phyloP scores from a whole-genome alignment of 1,140 invertebrate genomes.

The Paraescarpia echinospica region DNA sequence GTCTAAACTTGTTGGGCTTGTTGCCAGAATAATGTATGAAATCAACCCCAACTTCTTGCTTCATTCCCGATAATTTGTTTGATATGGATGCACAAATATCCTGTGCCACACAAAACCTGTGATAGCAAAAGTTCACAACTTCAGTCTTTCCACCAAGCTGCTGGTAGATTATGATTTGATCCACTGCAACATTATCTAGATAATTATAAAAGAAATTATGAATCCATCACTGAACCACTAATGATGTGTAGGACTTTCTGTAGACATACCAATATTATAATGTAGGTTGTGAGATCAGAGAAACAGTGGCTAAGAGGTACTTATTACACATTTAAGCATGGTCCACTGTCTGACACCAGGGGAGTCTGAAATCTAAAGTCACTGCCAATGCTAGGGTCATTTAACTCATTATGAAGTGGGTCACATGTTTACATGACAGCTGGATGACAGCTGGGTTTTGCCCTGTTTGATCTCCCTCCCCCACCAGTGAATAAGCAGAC shows the following conservation, averaged over 20 bases:
- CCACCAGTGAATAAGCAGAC: neutral
- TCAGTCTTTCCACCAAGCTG: neutral
- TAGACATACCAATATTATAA: neutral
- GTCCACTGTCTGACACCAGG: neutral
- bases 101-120: neutral
- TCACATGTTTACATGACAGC: neutral
- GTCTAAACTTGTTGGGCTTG: too few relatives aligned
- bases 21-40: too few relatives aligned
- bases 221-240: neutral
- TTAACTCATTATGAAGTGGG: neutral
- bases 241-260: neutral
- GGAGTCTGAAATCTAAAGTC: neutral
- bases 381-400: neutral
- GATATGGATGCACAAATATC: too few relatives aligned
- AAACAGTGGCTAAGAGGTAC: neutral
- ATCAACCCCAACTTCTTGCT: too few relatives aligned
- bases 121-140: neutral
- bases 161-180: neutral
- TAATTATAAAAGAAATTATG: neutral
- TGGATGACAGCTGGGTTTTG: neutral
- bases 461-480: neutral
- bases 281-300: neutral
- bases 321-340: neutral
- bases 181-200: neutral
- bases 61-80: too few relatives aligned